Conservation (phyloP, 2,113 vertebrate genomes). For the Peromyscus polionotus region DNA sequence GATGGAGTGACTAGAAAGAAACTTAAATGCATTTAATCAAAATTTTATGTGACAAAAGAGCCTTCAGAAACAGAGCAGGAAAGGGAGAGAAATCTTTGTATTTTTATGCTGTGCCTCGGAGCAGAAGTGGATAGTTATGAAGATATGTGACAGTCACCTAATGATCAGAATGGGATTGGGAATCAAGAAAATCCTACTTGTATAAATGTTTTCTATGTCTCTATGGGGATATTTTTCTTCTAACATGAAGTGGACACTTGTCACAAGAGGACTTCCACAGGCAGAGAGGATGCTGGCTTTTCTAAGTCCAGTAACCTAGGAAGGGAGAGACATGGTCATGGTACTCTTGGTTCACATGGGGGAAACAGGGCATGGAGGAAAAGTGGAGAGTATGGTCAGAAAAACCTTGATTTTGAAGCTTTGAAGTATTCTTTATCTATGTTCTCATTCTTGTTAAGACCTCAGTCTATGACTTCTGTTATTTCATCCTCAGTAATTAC, state of each 20-base stretch:
- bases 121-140: too few relatives aligned
- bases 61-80: background rate
- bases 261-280: background rate
- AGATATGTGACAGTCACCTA: background rate
- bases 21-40: background rate
- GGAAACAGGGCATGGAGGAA: rapidly evolving
- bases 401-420: background rate
- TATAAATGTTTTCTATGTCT: background rate
- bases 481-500: background rate
- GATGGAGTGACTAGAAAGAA: background rate
- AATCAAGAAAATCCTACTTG: too few relatives aligned
- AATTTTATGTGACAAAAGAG: background rate
- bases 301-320: too few relatives aligned
- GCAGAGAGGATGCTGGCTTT: background rate
- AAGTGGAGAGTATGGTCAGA: rapidly evolving
- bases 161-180: background rate
- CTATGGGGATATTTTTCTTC: background rate
- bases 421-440: background rate
- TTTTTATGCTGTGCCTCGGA: background rate
- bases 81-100: background rate
- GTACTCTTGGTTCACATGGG: background rate
- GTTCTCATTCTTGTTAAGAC: too few relatives aligned
- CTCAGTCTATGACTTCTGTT: background rate
- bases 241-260: too few relatives aligned
- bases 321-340: background rate